Percentiles rank a stretch among this genome's conserved stretches.
These are phyloP conservation scores for Pycnomerus fuliginosus DNA, from an alignment of 2,888 invertebrate species.

Conservation along the genomic window DNA sequence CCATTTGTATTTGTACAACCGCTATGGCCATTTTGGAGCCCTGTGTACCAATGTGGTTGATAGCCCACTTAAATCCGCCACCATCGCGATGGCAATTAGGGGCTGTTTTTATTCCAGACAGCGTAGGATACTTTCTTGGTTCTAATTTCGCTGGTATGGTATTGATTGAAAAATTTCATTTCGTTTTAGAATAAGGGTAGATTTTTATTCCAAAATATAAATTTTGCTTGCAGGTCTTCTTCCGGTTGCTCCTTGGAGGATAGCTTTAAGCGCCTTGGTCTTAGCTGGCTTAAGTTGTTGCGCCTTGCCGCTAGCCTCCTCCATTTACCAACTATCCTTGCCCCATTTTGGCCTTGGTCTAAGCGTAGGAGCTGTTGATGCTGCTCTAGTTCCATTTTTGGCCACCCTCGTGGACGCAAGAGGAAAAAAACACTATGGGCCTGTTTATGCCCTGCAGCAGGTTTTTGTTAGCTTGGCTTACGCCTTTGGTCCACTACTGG, in stretches of 20 bases:
- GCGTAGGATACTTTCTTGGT: constrained; percentile 78
- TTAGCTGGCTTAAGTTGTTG: constrained; percentile 47
- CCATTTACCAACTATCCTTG: constrained; percentile 60
- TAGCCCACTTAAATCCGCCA: constrained; percentile 64
- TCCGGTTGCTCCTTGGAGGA: constrained; percentile 46
- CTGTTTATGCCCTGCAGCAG: constrained; percentile 82
- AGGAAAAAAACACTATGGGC: constrained; percentile 68
- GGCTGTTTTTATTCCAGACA: constrained; percentile 83
- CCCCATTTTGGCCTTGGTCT: constrained; percentile 78
- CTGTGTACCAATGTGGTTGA: constrained; percentile 79
- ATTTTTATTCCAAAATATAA: background rate
- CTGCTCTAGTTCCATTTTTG: constrained; percentile 74
- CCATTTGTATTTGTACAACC: constrained; percentile 76
- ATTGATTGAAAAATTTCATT: background rate
- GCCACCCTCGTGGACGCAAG: constrained; percentile 69
- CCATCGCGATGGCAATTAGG: constrained; percentile 75
- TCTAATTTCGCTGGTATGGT: constrained; percentile 71
- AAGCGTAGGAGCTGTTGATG: constrained; percentile 78
- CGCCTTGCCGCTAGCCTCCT: constrained; percentile 43
- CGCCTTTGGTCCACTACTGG: constrained; percentile 73
- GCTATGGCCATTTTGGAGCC: constrained; percentile 83
- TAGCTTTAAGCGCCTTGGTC: constrained; percentile 45
- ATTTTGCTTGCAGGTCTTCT: constrained; percentile 41
- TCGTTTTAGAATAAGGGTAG: background rate
- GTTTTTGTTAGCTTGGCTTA: constrained; percentile 80